phyloP scores from a whole-genome alignment of 2,797 vertebrate genomes.

The Acanthis flammea region DNA sequence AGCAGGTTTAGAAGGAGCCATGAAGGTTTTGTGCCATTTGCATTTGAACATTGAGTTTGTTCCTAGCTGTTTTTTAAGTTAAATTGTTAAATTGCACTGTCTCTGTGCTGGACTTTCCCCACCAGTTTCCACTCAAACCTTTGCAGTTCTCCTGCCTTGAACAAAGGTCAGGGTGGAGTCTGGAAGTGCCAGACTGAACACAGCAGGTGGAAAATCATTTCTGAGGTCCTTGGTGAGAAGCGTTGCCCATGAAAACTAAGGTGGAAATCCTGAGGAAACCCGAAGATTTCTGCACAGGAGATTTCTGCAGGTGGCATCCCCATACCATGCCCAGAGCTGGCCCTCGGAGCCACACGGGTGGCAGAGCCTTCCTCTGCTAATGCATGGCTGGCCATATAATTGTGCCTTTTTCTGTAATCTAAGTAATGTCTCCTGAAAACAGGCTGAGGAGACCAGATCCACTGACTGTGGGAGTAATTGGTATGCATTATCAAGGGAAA shows the following conservation, averaged over 20 bases:
- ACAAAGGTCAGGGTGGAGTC: background rate
- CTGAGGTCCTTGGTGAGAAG: background rate
- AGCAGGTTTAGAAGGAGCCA: background rate
- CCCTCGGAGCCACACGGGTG: background rate
- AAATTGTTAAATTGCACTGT: background rate
- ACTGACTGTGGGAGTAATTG: background rate
- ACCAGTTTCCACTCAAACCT: background rate
- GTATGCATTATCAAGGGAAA: background rate
- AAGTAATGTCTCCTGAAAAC: background rate
- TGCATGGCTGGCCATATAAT: background rate
- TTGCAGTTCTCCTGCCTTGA: background rate
- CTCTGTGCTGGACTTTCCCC: background rate
- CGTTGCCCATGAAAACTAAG: background rate
- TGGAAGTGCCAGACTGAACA: background rate
- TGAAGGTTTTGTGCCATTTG: background rate
- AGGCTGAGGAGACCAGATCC: background rate
- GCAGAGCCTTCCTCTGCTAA: background rate
- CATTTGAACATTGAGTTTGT: background rate
- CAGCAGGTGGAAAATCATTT: background rate
- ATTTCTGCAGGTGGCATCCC: background rate
- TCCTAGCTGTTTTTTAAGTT: background rate
- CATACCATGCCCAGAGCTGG: background rate
- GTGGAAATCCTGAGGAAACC: background rate
- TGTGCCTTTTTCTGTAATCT: background rate
- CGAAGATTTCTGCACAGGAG: background rate